A percentile compares a stretch with the other conserved stretches of the same genome.
These are phyloP conservation scores for Melikaiella ostensackeni DNA, from an alignment of 2,888 invertebrate species.

Conservation along the genomic window DNA sequence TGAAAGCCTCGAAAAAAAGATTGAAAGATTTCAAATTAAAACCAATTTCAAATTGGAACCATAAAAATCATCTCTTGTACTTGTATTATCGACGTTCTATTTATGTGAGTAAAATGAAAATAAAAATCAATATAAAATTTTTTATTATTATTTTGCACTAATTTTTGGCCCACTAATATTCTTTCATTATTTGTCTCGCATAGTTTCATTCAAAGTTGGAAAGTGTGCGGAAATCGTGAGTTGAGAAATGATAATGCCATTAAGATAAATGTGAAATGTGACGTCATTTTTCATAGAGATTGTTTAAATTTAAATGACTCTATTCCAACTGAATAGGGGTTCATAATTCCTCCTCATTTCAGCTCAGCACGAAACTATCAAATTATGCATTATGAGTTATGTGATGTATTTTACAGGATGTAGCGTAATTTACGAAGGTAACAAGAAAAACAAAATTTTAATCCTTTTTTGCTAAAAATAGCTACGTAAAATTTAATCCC, in stretches of 20 bases:
- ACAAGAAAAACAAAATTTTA: neutral
- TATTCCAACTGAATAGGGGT: neutral
- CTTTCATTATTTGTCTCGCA: neutral
- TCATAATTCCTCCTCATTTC: neutral
- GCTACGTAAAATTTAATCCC: neutral
- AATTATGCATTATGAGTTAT: neutral
- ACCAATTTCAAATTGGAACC: no score
- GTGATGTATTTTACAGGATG: neutral
- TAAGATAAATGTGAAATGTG: constrained; percentile 4
- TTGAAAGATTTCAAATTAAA: no score
- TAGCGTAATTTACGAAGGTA: neutral
- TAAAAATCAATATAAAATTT: no score
- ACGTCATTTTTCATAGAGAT: neutral
- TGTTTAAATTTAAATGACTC: neutral
- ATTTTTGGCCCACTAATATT: neutral
- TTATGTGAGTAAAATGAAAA: no score
- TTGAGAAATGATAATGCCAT: neutral
- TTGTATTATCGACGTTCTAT: no score
- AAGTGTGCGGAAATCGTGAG: neutral
- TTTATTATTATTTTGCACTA: neutral
- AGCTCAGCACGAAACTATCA: neutral
- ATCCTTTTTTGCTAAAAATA: neutral
- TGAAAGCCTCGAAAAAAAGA: no score
- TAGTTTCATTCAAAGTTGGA: neutral
- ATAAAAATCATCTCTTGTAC: no score